phyloP scores from a whole-genome alignment of 1,140 invertebrate genomes.

The Psix sp. region DNA sequence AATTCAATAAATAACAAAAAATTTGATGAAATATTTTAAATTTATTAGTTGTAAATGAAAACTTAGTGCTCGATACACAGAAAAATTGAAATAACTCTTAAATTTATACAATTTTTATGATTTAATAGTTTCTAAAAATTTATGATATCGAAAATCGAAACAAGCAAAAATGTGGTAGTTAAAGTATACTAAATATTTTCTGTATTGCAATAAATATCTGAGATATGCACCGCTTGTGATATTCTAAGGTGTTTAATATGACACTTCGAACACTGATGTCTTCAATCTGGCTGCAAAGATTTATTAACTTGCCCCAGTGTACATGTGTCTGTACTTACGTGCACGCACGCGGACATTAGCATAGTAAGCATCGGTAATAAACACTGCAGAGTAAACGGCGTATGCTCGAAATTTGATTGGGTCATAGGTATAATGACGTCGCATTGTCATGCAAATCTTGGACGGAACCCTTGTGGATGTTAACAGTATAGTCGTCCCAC shows the following conservation, averaged over 20 bases:
- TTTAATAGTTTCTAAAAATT: no score
- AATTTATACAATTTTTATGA: no score
- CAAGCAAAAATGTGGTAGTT: no score
- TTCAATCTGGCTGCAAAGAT: slow-evolving; percentile 45
- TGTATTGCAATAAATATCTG: no score
- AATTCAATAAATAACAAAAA: no score
- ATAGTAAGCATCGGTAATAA: slow-evolving; percentile 62
- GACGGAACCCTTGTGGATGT: slow-evolving; percentile 57
- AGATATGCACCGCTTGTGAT: slow-evolving; percentile 14
- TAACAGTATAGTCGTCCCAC: slow-evolving; percentile 56
- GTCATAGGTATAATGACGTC: slow-evolving; percentile 57
- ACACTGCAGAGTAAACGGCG: slow-evolving; percentile 61
- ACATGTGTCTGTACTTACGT: slow-evolving; percentile 52
- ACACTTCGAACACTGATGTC: slow-evolving; percentile 31
- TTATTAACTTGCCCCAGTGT: slow-evolving; percentile 51
- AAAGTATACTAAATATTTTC: no score
- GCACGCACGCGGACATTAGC: slow-evolving; percentile 58
- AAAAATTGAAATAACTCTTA: no score
- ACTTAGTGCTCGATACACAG: not conserved
- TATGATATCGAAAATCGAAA: no score
- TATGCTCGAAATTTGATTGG: slow-evolving; percentile 63
- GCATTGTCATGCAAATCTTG: slow-evolving; percentile 64
- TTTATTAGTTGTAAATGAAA: not conserved
- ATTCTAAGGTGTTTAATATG: slow-evolving; percentile 31
- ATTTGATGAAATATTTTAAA: no score